Conservation (phyloP, 2,113 vertebrate species). For the Leuciscus idus region DNA sequence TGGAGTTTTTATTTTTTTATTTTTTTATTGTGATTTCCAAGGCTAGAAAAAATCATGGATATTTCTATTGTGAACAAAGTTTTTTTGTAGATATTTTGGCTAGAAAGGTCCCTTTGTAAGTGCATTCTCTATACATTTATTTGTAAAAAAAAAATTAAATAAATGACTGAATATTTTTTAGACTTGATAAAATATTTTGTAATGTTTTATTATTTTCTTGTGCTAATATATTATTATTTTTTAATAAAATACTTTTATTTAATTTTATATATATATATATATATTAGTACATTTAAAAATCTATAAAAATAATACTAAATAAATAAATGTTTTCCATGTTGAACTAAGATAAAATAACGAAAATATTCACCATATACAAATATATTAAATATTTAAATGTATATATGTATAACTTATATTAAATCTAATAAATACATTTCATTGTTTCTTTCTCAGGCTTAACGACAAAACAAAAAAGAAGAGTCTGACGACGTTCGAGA, state of each 20-base stretch:
- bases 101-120: background rate
- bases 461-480: conserved; percentile 85
- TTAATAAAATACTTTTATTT: too few relatives aligned
- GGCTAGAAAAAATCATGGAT: background rate
- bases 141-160: background rate
- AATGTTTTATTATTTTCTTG: too few relatives aligned
- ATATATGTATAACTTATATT: background rate
- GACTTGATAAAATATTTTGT: too few relatives aligned
- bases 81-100: background rate
- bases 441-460: conserved; percentile 70
- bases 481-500: conserved; percentile 81
- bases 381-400: background rate
- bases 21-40: background rate
- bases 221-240: too few relatives aligned
- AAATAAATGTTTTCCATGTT: too few relatives aligned
- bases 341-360: too few relatives aligned
- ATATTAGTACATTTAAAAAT: too few relatives aligned
- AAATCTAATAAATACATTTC: background rate
- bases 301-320: too few relatives aligned
- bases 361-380: background rate
- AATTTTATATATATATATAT: too few relatives aligned
- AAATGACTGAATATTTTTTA: too few relatives aligned
- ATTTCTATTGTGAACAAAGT: background rate
- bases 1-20: too few relatives aligned
- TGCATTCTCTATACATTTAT: background rate